Base-by-base conservation (phyloP, 2,797 vertebrate genomes). In the Brachyrhaphis roseni region DNA sequence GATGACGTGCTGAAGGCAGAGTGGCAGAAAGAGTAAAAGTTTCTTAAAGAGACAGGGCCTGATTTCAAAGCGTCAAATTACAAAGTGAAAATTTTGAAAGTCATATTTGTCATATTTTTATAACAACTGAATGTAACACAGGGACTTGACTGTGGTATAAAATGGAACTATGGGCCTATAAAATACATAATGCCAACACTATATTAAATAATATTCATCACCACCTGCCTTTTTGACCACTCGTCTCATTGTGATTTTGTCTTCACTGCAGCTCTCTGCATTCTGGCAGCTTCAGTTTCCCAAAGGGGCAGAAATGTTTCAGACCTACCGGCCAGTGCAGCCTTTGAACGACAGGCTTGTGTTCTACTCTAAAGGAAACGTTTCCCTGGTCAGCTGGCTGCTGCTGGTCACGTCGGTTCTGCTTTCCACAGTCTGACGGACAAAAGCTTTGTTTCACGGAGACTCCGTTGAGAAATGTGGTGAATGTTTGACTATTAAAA, bases 271-370 rank as follows among this genome's bases (percentile, higher is more conserved):
- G 97, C 89, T 97, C 3, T 18, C 88, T 43, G 78, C 77, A 0
- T 97, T 97, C 87, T 94, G 87, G 18, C 2, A 80, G 76, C 88
- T 93, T 26, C 59, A 68, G 41, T 96, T 87, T 88, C 8, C 59
- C 5, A 84, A 80, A 4, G 89, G 88, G 0, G 41, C 81, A 2
- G 0, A 0, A 0, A 97, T 97, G 96, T 75, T 1, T 0, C 93
- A 93, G 28, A 98, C 95, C 0, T 94, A 95, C 92, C 95, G 97
- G 10, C 96, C 95, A 0, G 23, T 78, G 23, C 97, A 97, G 87
- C 79, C 66, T 0, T 71, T 91, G 72, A 86, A 93, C 0, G n/a
- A 2, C 0, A 96, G 97, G 43, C 0, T 0, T 0, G 95, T 98
- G 71, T 93, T 80, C 83, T 94, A 84, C 84, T 97, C 97, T 0